A percentile compares a stretch with the other conserved stretches of the same genome.
Evolutionary conservation across 2,113 vertebrate genomes (phyloP).

Genomic region (Setophaga petechia): DNA sequence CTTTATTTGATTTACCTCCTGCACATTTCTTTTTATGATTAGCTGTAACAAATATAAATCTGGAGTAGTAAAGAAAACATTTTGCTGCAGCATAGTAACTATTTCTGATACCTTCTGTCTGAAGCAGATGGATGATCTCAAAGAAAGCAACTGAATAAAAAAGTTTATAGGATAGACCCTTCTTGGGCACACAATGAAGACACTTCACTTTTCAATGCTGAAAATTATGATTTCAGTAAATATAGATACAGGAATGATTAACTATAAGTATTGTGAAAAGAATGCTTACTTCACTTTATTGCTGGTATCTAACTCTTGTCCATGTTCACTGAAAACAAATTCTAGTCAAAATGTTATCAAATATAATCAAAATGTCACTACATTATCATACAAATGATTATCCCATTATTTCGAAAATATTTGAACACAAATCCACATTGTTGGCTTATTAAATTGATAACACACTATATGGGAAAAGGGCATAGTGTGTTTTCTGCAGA

Average conservation of each 20-base stretch:
- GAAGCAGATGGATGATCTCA: conserved; percentile 1
- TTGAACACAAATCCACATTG: background rate
- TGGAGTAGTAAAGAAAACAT: conserved; percentile 26
- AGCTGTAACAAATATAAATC: conserved; percentile 37
- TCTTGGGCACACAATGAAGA: background rate
- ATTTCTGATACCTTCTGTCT: conserved; percentile 19
- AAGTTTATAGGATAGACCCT: background rate
- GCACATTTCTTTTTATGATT: conserved; percentile 37
- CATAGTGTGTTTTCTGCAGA: background rate
- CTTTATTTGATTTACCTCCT: conserved; percentile 34
- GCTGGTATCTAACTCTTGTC: background rate
- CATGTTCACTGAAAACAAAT: background rate
- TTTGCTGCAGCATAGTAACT: background rate
- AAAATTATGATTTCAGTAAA: background rate
- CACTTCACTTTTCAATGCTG: background rate
- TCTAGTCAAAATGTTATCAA: background rate
- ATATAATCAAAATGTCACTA: background rate
- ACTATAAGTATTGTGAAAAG: background rate
- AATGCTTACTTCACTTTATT: background rate
- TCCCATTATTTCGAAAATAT: background rate
- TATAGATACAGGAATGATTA: background rate
- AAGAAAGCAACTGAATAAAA: background rate
- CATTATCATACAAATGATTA: background rate
- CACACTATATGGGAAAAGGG: background rate
- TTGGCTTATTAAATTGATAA: background rate